Evolutionary conservation across 1,140 invertebrate species (phyloP).

Genomic region (Dendroctonus ponderosae): DNA sequence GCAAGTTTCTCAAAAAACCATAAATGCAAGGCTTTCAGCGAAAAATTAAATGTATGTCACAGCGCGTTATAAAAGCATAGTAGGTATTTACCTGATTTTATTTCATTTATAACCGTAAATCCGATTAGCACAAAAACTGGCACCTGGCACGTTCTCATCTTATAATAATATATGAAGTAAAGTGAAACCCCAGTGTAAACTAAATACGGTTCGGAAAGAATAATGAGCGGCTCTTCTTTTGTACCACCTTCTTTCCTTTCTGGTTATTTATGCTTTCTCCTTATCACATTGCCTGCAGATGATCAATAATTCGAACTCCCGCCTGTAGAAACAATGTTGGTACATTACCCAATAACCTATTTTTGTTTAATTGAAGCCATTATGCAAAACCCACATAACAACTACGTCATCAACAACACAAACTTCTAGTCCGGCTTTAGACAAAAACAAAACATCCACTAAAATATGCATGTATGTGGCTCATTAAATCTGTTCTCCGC

Average conservation of each 20-base stretch:
- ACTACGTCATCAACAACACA: neutral
- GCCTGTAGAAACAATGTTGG: neutral
- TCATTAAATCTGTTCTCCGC: too few species aligned
- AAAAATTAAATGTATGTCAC: too few species aligned
- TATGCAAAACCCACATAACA: neutral
- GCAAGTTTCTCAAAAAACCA: too few species aligned
- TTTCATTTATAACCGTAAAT: slow-evolving; percentile 12
- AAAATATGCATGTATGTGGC: too few species aligned
- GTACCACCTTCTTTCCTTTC: slow-evolving; percentile 13
- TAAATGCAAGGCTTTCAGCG: too few species aligned
- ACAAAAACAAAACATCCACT: too few species aligned
- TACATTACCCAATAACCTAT: neutral
- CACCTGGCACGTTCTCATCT: slow-evolving; percentile 4
- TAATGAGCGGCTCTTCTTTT: slow-evolving; percentile 10
- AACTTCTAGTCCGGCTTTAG: neutral
- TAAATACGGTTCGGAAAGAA: slow-evolving; percentile 14
- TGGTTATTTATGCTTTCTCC: slow-evolving; percentile 9
- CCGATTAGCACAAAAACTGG: slow-evolving; percentile 9
- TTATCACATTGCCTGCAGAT: neutral
- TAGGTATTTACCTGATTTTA: slow-evolving; percentile 12
- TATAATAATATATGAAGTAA: slow-evolving; percentile 1
- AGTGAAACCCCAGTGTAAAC: neutral
- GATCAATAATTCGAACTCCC: slow-evolving; percentile 6
- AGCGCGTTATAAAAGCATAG: neutral
- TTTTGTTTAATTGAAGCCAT: neutral